A percentile compares a stretch with the other conserved stretches of the same genome.
These are phyloP conservation scores for Dinoponera quadriceps DNA, from an alignment of 1,140 invertebrate genomes.

Conservation along the genomic window DNA sequence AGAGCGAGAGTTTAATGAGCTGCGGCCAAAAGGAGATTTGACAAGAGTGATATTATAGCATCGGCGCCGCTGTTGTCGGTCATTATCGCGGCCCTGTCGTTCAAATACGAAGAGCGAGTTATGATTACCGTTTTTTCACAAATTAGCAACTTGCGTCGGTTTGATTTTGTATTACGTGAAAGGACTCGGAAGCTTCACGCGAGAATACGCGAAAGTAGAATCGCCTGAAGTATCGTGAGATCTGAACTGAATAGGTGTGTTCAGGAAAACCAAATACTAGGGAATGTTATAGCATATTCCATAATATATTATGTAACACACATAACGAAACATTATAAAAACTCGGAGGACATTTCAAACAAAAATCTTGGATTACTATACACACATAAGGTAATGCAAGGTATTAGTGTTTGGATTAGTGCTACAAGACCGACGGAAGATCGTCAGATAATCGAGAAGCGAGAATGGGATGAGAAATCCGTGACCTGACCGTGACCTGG, in stretches of 20 bases:
- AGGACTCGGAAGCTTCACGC: neutral
- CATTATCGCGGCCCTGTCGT: neutral
- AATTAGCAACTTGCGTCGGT: neutral
- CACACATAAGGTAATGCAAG: too few relatives aligned
- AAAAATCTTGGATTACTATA: too few relatives aligned
- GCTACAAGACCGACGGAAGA: too few relatives aligned
- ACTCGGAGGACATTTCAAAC: too few relatives aligned
- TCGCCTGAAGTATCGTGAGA: constrained; percentile 7
- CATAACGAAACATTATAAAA: too few relatives aligned
- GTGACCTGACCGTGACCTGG: too few relatives aligned
- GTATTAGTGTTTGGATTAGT: too few relatives aligned
- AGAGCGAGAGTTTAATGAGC: constrained; percentile 19
- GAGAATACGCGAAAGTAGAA: neutral
- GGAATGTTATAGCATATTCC: too few relatives aligned
- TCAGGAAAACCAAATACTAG: too few relatives aligned
- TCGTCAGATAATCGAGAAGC: too few relatives aligned
- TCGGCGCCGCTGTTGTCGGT: neutral
- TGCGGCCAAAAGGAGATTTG: constrained; percentile 5
- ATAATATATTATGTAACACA: too few relatives aligned
- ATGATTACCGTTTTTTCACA: constrained; percentile 9
- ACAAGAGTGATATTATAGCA: constrained; percentile 10
- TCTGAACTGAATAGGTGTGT: neutral
- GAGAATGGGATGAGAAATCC: too few relatives aligned
- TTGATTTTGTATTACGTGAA: neutral
- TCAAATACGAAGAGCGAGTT: constrained; percentile 6